Percentiles rank a stretch among this genome's conserved stretches.
Conservation (phyloP, 1,140 invertebrate genomes). For the Platyscapa corneri region DNA sequence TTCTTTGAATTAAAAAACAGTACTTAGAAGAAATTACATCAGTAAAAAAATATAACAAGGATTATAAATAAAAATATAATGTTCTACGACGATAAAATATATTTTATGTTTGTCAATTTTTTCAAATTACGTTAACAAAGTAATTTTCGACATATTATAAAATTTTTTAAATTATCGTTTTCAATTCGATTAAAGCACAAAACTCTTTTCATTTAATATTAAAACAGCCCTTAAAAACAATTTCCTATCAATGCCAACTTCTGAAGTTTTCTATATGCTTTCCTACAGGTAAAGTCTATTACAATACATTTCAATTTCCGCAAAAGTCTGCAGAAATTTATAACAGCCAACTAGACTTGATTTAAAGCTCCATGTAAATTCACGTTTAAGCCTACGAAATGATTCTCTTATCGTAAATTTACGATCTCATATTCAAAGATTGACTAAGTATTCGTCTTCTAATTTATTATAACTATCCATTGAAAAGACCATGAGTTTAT, state of each 20-base stretch:
- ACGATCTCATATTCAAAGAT: constrained; percentile 36
- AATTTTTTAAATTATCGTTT: too few species aligned
- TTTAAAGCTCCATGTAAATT: constrained; percentile 11
- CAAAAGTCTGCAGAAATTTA: background rate
- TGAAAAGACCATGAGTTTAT: background rate
- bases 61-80: too few species aligned
- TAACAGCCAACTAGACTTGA: background rate
- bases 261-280: background rate
- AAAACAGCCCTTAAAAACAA: background rate
- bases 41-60: too few species aligned
- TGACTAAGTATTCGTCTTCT: constrained; percentile 35
- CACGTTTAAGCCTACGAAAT: background rate
- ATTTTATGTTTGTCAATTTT: too few species aligned
- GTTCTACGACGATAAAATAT: too few species aligned
- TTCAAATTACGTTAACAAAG: too few species aligned
- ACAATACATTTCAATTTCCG: background rate
- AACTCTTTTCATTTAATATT: background rate
- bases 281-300: background rate
- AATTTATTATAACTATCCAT: constrained; percentile 21
- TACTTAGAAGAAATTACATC: too few species aligned
- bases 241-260: background rate
- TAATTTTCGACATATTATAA: too few species aligned
- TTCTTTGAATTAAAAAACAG: too few species aligned
- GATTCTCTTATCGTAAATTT: constrained; percentile 9
- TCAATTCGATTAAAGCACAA: too few species aligned